phyloP scores from a whole-genome alignment of 1,140 invertebrate species.

The Drosophila tropicalis region DNA sequence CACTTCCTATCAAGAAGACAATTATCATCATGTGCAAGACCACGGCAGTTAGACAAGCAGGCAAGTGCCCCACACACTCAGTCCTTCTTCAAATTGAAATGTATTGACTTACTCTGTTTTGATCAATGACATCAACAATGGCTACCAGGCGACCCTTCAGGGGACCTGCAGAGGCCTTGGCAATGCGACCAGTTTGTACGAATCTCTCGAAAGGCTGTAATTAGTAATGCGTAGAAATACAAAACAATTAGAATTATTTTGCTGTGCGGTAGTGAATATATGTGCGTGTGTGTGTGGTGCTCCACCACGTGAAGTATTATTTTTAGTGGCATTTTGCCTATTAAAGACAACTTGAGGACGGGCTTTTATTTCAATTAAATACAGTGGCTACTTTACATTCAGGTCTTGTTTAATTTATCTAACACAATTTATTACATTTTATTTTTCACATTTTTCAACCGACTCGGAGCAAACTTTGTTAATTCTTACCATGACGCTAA shows the following conservation, averaged over 20 bases:
- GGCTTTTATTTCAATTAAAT: constrained; percentile 27
- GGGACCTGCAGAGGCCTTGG: constrained; percentile 94
- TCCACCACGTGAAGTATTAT: constrained; percentile 70
- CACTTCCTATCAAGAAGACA: constrained; percentile 87
- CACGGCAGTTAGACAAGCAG: background rate
- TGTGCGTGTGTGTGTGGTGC: constrained; percentile 38
- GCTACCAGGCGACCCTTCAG: constrained; percentile 95
- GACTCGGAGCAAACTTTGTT: constrained; percentile 47
- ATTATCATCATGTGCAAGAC: constrained; percentile 79
- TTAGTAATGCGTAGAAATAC: constrained; percentile 29
- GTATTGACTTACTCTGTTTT: constrained; percentile 92
- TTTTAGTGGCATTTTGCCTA: constrained; percentile 18
- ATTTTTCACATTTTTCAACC: constrained; percentile 70
- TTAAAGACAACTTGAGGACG: background rate
- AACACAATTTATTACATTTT: constrained; percentile 35
- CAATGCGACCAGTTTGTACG: constrained; percentile 98
- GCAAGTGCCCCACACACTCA: no score
- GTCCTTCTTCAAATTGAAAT: no score
- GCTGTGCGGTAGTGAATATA: background rate
- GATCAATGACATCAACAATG: constrained; percentile 98
- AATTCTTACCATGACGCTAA: constrained; percentile 78
- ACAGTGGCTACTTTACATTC: constrained; percentile 1
- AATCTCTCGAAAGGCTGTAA: constrained; percentile 95
- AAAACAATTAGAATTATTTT: constrained; percentile 27
- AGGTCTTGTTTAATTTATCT: constrained; percentile 48